Base-by-base conservation (phyloP, 2,113 vertebrate species). In the Xenopus laevis region DNA sequence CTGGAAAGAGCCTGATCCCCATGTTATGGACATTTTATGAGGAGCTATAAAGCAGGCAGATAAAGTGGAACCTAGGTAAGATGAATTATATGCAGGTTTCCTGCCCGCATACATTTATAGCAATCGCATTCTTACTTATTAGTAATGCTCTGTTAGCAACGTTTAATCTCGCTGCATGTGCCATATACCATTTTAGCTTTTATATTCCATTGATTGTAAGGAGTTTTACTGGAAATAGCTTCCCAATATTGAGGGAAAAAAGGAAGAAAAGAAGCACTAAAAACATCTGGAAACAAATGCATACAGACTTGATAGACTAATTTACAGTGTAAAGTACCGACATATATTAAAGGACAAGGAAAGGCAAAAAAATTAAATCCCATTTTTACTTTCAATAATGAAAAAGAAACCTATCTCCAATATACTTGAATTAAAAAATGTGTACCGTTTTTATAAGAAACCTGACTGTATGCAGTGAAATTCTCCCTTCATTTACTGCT, bases 1-100 rank as follows among this genome's bases (percentile, higher is more conserved):
- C 23, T 74, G 33, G 23, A 68, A 68, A 60, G 53, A 67, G 21
- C 64, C 64, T n/a, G 17, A 53, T 62, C 23, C 45, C 65, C 44
- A 57, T 76, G 53, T 59, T 55, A 21, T 61, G 12, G 23, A 15
- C 13, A 17, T 7, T 68, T 76, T 76, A 76, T 55, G 58, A 27
- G 58, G 46, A 62, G 60, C 66, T 62, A 76, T 76, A 76, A 76
- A 68, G 61, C 57, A 62, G n/a, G 46, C 65, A 63, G 46, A 55
- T 52, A 63, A 53, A 68, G 65, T 17, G 53, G 58, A 62, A 52
- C 45, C 17, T 50, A 20, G 65, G 9, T 44, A 20, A 27, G 73
- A 68, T 68, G 60, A 75, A 68, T 62, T 53, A 63, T 76, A 57
- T 62, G 27, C 57, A 61, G 30, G 44, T 52, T 67, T 55, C 65